Evolutionary conservation across 2,888 invertebrate species (phyloP).

Genomic region (Oxytorus armatus): DNA sequence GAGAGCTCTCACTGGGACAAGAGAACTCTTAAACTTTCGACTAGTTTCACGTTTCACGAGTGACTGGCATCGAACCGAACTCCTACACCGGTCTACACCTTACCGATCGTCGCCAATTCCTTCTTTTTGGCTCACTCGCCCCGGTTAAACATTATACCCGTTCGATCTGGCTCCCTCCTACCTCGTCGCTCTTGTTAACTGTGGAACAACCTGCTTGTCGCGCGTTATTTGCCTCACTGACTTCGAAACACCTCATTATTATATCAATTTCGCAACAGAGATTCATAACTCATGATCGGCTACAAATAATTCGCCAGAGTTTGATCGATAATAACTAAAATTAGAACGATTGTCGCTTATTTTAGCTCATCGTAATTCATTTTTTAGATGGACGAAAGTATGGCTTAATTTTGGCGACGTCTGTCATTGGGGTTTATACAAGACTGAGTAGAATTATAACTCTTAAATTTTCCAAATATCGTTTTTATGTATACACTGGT

Average conservation of each 20-base stretch:
- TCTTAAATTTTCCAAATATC: too few species aligned
- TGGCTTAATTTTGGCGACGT: too few species aligned
- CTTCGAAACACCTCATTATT: constrained; percentile 13
- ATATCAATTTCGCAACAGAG: constrained; percentile 41
- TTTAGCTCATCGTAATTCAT: too few species aligned
- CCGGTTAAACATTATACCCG: background rate
- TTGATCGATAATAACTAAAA: background rate
- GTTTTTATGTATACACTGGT: too few species aligned
- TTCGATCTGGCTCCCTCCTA: constrained; percentile 45
- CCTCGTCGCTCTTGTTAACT: background rate
- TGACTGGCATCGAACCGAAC: constrained; percentile 69
- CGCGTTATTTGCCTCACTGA: constrained; percentile 7
- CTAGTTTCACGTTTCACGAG: constrained; percentile 75
- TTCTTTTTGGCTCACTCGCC: constrained; percentile 17
- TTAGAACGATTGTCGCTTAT: background rate
- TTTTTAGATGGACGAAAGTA: too few species aligned
- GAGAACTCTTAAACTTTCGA: constrained; percentile 69
- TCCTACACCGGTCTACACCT: constrained; percentile 41
- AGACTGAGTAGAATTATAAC: too few species aligned
- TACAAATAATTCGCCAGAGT: background rate
- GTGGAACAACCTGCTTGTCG: constrained; percentile 5
- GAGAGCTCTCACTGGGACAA: constrained; percentile 38
- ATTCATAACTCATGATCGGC: constrained; percentile 12
- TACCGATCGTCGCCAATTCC: constrained; percentile 52
- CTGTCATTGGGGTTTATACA: too few species aligned